Evolutionary conservation across 2,888 invertebrate genomes (phyloP).

Genomic region (Nebria salina): DNA sequence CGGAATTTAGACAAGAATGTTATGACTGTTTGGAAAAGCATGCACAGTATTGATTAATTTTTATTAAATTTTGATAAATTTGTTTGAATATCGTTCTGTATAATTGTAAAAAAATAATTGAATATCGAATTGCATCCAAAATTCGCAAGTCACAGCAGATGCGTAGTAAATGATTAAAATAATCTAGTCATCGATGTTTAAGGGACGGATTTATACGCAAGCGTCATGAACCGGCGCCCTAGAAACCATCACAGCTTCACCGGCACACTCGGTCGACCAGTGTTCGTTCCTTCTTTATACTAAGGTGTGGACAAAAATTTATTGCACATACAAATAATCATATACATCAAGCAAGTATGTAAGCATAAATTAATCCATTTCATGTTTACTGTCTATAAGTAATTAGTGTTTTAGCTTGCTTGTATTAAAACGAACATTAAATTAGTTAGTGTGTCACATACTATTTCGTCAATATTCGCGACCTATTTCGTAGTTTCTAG

Average conservation of each 20-base stretch:
- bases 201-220: constrained; percentile 41
- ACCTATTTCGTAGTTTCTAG: background rate
- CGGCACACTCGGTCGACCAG: constrained; percentile 20
- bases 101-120: background rate
- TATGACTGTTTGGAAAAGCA: too few relatives aligned
- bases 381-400: background rate
- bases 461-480: background rate
- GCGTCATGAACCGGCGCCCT: constrained; percentile 51
- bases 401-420: background rate
- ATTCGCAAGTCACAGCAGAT: constrained; percentile 15
- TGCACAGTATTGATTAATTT: too few relatives aligned
- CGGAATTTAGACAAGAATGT: too few relatives aligned
- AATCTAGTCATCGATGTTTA: constrained; percentile 41
- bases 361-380: constrained; percentile 5
- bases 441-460: background rate
- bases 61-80: too few relatives aligned
- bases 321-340: background rate
- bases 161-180: constrained; percentile 22
- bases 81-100: too few relatives aligned
- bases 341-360: constrained; percentile 37
- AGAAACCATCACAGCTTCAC: constrained; percentile 50
- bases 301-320: constrained; percentile 2
- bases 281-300: background rate
- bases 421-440: background rate
- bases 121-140: background rate